Conservation (phyloP, 2,888 invertebrate species). For the Ophioninae sp. region DNA sequence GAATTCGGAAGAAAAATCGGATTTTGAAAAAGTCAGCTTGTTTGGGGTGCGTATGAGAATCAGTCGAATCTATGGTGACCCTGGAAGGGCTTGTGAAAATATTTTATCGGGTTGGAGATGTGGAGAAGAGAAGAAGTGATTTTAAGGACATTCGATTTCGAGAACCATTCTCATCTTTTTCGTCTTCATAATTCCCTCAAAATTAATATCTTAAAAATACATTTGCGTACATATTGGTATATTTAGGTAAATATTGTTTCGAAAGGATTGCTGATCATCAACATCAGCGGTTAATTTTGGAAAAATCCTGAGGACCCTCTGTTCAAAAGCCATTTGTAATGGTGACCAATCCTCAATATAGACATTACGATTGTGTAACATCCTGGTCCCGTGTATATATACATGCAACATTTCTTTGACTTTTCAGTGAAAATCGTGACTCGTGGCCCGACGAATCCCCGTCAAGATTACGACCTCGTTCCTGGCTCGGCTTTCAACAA, state of each 20-base stretch:
- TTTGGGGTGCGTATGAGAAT: neutral
- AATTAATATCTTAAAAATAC: neutral
- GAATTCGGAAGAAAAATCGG: slow-evolving; percentile 8
- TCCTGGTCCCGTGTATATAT: neutral
- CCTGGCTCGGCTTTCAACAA: slow-evolving; percentile 8
- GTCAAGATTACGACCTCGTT: slow-evolving; percentile 34
- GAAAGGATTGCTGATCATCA: too few species aligned
- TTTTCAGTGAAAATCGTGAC: slow-evolving; percentile 23
- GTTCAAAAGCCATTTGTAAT: too few species aligned
- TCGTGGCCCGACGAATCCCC: slow-evolving; percentile 8
- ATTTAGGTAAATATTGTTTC: too few species aligned
- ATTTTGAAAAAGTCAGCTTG: neutral
- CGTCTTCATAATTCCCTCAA: neutral
- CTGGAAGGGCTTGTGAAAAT: neutral
- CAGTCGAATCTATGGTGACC: slow-evolving; percentile 8
- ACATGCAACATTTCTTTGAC: slow-evolving; percentile 8
- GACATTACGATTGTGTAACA: too few species aligned
- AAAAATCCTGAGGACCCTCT: too few species aligned
- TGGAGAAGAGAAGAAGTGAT: neutral
- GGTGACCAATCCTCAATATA: too few species aligned
- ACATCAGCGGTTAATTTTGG: too few species aligned
- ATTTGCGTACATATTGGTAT: too few species aligned
- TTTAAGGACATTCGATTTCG: neutral
- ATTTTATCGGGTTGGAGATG: slow-evolving; percentile 4
- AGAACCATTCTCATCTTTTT: neutral